Evolutionary conservation across 2,888 invertebrate species (phyloP), one percentile per base, ranked within the genome.

Genomic region (Atethmia centrago): DNA sequence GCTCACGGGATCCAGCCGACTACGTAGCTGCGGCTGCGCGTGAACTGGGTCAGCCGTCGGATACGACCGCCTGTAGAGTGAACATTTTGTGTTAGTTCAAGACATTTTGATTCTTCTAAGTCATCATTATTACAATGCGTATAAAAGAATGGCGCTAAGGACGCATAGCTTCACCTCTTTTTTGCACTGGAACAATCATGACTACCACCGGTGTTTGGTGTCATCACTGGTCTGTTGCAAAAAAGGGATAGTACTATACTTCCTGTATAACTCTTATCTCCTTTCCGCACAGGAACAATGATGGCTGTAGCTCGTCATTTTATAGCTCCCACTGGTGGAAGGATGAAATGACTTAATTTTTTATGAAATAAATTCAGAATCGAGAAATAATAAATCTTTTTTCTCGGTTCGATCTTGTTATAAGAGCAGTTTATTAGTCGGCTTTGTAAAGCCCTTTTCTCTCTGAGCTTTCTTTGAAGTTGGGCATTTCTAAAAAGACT

Each of bases 21-120:
- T 92, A 98, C 97, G 95, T 98, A 98, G 95, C 98, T 98, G 94
- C 98, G 98, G 92, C 96, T 96, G 92, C 96, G 96, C 87, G 97
- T 97, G 96, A 97, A 97, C 95, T 98, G 97, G 94, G 98, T 98
- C 97, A 97, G 97, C 93, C 98, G 98, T 92, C 98, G 97, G 94
- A 97, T 96, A 92, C 98, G 98, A 94, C 97, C 98, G 97, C 97
- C 93, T 97, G 96, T 31, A 31, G 56, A 56, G 56, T 31, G 28
- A 56, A 56, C 0, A 56, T 56, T 19, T 19, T 1, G 28, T 28
- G 55, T 31, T 55, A 31, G 19, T 56, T 31, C 19, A 56, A 56
- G 19, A 19, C 1, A 8, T 16, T 28, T 55, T 28, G 19, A 56
- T 31, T 28, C 28, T 31, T 28, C 28, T 28, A 28, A 31, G 31